Evolutionary conservation across 2,797 vertebrate genomes (phyloP).

Genomic region (Peromyscus attwateri): DNA sequence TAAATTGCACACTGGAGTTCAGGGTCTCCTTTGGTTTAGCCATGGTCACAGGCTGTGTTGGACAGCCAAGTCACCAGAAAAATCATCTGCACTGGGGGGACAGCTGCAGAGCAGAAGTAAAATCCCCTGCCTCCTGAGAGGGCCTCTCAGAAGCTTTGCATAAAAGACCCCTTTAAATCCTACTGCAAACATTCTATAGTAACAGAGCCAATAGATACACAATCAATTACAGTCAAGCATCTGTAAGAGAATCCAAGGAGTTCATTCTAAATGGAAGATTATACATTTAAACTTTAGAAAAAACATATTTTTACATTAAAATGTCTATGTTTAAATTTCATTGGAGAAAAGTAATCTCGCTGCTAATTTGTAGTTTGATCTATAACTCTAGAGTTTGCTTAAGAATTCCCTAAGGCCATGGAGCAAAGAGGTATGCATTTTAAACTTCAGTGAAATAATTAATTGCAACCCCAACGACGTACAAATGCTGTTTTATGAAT

Average conservation of each 20-base stretch:
- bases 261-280: conserved; percentile 34
- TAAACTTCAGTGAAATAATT: conserved; percentile 66
- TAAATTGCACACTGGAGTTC: not conserved
- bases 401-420: conserved; percentile 19
- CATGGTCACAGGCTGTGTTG: not conserved
- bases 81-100: not conserved
- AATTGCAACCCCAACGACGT: conserved; percentile 7
- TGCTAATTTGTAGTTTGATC: conserved; percentile 57
- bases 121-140: not conserved
- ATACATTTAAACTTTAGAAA: conserved; percentile 48
- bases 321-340: conserved; percentile 39
- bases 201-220: not conserved
- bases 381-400: conserved; percentile 53
- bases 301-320: conserved; percentile 23
- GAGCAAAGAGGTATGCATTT: conserved; percentile 38
- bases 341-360: conserved; percentile 8
- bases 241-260: not conserved
- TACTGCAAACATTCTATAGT: conserved; percentile 16
- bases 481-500: conserved; percentile 45
- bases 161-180: conserved; percentile 1
- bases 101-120: not conserved
- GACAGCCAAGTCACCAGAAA: not conserved
- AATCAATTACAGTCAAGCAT: not conserved
- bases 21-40: not conserved
- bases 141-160: not conserved